Conservation (phyloP, 2,888 invertebrate genomes). For the Schizaphis graminum region DNA sequence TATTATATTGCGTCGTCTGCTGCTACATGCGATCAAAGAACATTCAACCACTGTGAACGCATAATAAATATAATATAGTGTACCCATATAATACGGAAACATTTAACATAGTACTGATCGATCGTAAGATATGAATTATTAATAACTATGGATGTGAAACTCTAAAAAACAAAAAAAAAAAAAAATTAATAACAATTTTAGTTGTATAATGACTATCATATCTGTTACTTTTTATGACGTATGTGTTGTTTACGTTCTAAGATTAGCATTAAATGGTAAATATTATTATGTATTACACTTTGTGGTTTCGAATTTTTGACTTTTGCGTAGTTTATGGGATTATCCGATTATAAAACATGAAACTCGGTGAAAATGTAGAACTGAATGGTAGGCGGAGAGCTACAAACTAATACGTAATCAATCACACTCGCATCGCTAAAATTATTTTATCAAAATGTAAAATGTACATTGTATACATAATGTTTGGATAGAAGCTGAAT, state of each 20-base stretch:
- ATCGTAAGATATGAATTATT: background rate
- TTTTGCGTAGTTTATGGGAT: background rate
- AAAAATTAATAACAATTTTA: background rate
- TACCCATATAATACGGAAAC: background rate
- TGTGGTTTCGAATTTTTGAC: background rate
- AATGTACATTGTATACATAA: background rate
- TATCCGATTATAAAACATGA: background rate
- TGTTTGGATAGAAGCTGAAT: background rate
- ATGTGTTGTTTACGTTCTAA: background rate
- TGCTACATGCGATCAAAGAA: background rate
- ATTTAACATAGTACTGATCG: background rate
- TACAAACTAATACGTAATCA: background rate
- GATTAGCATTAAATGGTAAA: background rate
- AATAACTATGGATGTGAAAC: background rate
- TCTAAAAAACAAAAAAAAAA: background rate
- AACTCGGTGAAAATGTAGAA: background rate
- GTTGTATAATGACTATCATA: background rate
- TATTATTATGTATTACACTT: background rate
- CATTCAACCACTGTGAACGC: background rate
- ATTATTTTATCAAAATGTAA: background rate
- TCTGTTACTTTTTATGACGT: background rate
- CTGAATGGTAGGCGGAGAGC: background rate
- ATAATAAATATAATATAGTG: background rate
- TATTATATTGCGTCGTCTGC: background rate
- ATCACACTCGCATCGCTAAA: background rate